Evolutionary conservation across 2,113 vertebrate species (phyloP).

Genomic region (Lophotis ruficrista): DNA sequence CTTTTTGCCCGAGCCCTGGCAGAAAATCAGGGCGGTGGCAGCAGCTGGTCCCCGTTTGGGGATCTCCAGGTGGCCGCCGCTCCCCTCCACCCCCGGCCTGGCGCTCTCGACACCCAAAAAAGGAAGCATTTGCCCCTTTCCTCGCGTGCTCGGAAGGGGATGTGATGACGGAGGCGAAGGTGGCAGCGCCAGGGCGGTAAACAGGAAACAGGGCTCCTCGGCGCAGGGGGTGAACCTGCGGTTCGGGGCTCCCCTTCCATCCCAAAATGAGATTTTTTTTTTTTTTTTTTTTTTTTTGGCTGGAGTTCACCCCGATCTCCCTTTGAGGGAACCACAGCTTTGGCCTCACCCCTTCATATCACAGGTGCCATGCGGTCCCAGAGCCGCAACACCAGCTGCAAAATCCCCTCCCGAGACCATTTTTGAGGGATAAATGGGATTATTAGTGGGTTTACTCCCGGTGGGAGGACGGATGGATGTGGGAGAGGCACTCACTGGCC

Average conservation of each 20-base stretch:
- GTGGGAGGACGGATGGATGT: not conserved
- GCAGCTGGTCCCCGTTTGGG: fast-evolving
- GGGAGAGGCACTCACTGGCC: fast-evolving
- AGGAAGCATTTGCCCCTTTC: conserved; percentile 65
- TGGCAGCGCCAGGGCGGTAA: conserved; percentile 43
- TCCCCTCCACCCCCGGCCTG: not conserved
- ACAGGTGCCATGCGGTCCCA: not conserved
- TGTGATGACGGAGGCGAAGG: conserved; percentile 64
- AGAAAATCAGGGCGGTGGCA: fast-evolving
- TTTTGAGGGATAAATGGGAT: not conserved
- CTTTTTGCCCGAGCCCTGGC: fast-evolving
- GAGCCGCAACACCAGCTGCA: fast-evolving
- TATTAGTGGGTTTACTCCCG: not conserved
- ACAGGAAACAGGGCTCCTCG: conserved; percentile 71
- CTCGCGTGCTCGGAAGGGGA: conserved; percentile 54
- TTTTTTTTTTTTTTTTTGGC: fast-evolving
- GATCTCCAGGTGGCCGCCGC: fast-evolving
- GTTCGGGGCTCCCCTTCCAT: not conserved
- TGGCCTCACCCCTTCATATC: fast-evolving
- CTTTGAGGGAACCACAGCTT: fast-evolving
- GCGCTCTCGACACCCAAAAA: conserved; percentile 53
- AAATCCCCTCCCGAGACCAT: fast-evolving
- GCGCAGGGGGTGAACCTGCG: not conserved
- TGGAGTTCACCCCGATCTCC: fast-evolving
- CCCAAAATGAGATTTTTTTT: fast-evolving